phyloP scores from a whole-genome alignment of 2,888 invertebrate species.

The Lacanobia oleracea region DNA sequence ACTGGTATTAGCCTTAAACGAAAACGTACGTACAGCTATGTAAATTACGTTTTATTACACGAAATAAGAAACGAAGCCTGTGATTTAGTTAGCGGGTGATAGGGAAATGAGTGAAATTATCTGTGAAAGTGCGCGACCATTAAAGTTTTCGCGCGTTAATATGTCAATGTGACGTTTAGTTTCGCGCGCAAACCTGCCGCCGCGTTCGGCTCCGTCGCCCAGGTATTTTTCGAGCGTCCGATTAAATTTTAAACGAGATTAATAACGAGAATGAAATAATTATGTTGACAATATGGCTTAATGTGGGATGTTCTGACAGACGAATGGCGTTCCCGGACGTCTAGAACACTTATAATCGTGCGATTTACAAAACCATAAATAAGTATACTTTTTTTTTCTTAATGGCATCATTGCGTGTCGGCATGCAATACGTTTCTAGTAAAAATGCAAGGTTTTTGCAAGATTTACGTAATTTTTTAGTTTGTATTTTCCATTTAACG shows the following conservation, averaged over 20 bases:
- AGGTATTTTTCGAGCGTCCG: conserved; percentile 64
- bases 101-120: conserved; percentile 72
- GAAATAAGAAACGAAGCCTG: conserved; percentile 78
- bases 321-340: conserved; percentile 58
- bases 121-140: conserved; percentile 75
- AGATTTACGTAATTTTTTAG: conserved; percentile 63
- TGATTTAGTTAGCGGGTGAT: conserved; percentile 76
- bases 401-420: conserved; percentile 66
- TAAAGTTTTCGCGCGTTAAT: conserved; percentile 82
- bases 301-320: conserved; percentile 68
- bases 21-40: conserved; percentile 67
- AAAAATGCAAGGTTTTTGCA: conserved; percentile 64
- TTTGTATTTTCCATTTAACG: conserved; percentile 58
- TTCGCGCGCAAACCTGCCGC: conserved; percentile 73
- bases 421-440: conserved; percentile 65
- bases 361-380: conserved; percentile 63
- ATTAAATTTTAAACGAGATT: conserved; percentile 75
- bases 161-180: conserved; percentile 78
- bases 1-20: conserved; percentile 68
- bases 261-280: conserved; percentile 77
- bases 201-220: conserved; percentile 63
- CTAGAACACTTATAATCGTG: conserved; percentile 56
- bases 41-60: conserved; percentile 69
- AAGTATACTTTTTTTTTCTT: conserved; percentile 51
- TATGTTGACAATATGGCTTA: conserved; percentile 77